Evolutionary conservation across 2,888 invertebrate genomes (phyloP).

Genomic region (Hypolimnas misippus): DNA sequence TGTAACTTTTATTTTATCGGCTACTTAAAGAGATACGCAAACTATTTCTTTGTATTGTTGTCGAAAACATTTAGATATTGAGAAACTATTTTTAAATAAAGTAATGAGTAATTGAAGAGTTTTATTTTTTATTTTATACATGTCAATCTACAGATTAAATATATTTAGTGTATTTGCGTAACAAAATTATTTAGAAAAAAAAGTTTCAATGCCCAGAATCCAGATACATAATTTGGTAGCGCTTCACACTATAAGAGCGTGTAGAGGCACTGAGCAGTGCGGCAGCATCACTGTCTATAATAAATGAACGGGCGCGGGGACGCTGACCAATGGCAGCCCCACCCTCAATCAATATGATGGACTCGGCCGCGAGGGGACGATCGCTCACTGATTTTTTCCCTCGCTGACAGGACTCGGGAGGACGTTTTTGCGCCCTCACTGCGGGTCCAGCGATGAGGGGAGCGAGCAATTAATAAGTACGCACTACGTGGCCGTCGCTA

Average conservation of each 20-base stretch:
- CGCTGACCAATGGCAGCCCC: constrained; percentile 83
- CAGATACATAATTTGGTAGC: constrained; percentile 1
- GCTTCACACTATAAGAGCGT: constrained; percentile 10
- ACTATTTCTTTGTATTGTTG: not conserved
- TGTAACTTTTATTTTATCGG: constrained; percentile 52
- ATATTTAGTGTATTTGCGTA: not conserved
- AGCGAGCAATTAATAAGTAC: constrained; percentile 81
- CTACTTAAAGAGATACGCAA: constrained; percentile 36
- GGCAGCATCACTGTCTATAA: constrained; percentile 82
- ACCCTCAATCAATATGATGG: constrained; percentile 86
- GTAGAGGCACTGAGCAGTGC: constrained; percentile 46
- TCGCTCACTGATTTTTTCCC: constrained; percentile 85
- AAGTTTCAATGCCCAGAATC: constrained; percentile 2
- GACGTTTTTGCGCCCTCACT: constrained; percentile 81
- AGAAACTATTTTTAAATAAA: not conserved
- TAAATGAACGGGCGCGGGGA: constrained; percentile 84
- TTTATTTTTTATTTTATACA: too few relatives aligned
- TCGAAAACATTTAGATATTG: not conserved
- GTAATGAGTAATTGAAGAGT: not conserved
- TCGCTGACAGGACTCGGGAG: constrained; percentile 82
- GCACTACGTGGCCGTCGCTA: constrained; percentile 52
- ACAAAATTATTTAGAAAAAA: not conserved
- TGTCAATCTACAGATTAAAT: too few relatives aligned
- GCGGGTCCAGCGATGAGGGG: constrained; percentile 66
- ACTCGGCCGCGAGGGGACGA: constrained; percentile 84